Evolutionary conservation across 2,797 vertebrate species (phyloP).

Genomic region (Falco biarmicus): DNA sequence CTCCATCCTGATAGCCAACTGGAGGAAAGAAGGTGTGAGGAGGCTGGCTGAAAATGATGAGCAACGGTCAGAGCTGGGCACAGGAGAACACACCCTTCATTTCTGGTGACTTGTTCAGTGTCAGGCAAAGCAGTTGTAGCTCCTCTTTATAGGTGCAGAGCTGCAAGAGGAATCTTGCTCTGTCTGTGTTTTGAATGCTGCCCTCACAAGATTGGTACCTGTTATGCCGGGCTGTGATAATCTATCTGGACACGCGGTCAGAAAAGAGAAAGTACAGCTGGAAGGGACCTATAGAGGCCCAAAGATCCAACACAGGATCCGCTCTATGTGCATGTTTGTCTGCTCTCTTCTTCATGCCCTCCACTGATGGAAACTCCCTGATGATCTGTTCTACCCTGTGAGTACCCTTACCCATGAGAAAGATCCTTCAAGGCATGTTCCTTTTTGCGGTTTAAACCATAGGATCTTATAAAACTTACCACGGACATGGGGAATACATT

Average conservation of each 20-base stretch:
- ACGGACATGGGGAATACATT: not conserved
- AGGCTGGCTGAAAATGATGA: not conserved
- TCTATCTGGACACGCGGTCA: not conserved
- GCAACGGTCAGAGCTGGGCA: not conserved
- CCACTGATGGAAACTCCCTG: not conserved
- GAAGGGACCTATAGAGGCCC: not conserved
- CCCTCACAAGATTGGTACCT: not conserved
- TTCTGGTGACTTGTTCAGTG: not conserved
- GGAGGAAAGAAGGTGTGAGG: not conserved
- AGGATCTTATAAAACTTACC: not conserved
- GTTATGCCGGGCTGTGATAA: not conserved
- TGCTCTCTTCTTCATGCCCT: not conserved
- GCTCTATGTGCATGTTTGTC: not conserved
- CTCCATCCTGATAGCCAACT: not conserved
- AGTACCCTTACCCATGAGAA: not conserved
- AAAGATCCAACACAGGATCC: not conserved
- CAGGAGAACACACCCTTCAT: not conserved
- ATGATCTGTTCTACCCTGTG: not conserved
- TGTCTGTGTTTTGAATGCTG: not conserved
- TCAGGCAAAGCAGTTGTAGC: not conserved
- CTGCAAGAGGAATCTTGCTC: not conserved
- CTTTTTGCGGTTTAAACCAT: not conserved
- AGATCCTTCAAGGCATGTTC: not conserved
- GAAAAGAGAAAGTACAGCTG: not conserved
- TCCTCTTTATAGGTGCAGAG: not conserved